Percentiles rank a stretch among this genome's conserved stretches.
Conservation (phyloP, 1,140 invertebrate genomes). For the Drosophila bocki region DNA sequence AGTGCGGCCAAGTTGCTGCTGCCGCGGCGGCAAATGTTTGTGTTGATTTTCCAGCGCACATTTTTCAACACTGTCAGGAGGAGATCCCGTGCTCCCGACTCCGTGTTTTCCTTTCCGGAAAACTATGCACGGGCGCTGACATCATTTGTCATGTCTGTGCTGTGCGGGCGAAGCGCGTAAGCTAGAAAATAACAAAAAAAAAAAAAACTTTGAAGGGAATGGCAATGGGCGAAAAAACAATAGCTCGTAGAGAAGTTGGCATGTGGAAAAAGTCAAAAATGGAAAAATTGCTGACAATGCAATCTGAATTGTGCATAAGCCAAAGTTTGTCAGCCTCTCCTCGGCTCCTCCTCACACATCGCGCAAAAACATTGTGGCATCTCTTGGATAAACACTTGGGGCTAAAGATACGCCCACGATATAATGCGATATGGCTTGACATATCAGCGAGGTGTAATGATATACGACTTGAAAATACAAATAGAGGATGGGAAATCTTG, state of each 20-base stretch:
- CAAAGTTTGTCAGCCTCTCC: constrained; percentile 50
- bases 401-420: constrained; percentile 22
- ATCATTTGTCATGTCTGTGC: constrained; percentile 73
- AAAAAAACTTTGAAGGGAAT: not conserved
- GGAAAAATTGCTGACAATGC: constrained; percentile 73
- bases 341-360: not conserved
- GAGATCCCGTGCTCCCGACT: constrained; percentile 1
- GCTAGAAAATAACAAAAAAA: constrained; percentile 15
- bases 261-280: constrained; percentile 70
- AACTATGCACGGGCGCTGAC: constrained; percentile 65
- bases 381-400: constrained; percentile 59
- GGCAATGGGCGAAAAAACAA: constrained; percentile 64
- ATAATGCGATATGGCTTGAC: constrained; percentile 41
- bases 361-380: constrained; percentile 27
- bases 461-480: constrained; percentile 6
- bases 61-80: constrained; percentile 59
- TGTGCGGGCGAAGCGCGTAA: constrained; percentile 36
- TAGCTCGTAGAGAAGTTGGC: constrained; percentile 69
- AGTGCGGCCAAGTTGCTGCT: constrained; percentile 38
- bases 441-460: constrained; percentile 43
- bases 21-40: constrained; percentile 40
- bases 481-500: not conserved
- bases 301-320: constrained; percentile 71
- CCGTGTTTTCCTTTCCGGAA: constrained; percentile 41
- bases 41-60: constrained; percentile 56